phyloP scores from a whole-genome alignment of 53 echinoderm and acorn worm genomes.

The Antedon mediterranea region DNA sequence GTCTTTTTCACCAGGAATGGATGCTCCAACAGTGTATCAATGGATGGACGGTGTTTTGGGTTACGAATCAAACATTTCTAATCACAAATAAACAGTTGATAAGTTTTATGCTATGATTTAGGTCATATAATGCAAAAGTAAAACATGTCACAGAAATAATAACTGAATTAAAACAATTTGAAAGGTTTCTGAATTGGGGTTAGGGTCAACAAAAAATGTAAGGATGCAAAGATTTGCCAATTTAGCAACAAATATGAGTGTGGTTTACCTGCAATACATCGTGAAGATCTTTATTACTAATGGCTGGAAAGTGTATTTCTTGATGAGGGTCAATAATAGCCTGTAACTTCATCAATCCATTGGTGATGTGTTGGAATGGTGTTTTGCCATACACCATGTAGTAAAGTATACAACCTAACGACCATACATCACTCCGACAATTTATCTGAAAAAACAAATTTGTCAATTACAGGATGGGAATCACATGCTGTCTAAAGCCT shows the following conservation, averaged over 20 bases:
- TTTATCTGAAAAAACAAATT: slow-evolving; percentile 49
- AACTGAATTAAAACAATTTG: too few relatives aligned
- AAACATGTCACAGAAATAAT: too few relatives aligned
- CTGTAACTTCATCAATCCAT: slow-evolving; percentile 62
- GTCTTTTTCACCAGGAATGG: slow-evolving; percentile 29
- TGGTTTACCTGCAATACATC: slow-evolving; percentile 73
- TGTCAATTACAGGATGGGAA: too few relatives aligned
- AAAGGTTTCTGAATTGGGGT: too few relatives aligned
- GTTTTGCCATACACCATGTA: slow-evolving; percentile 90
- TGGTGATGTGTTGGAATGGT: slow-evolving; percentile 82
- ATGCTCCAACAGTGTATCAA: slow-evolving; percentile 59
- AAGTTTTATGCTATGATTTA: too few relatives aligned
- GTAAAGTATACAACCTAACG: slow-evolving; percentile 79
- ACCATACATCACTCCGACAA: slow-evolving; percentile 97
- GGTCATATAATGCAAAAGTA: too few relatives aligned
- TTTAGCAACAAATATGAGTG: too few relatives aligned
- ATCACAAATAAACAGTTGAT: too few relatives aligned
- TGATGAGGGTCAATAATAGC: slow-evolving; percentile 77
- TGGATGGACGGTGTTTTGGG: slow-evolving; percentile 59
- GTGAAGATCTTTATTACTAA: slow-evolving; percentile 41
- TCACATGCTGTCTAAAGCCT: too few relatives aligned
- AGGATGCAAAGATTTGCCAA: too few relatives aligned
- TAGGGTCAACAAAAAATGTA: too few relatives aligned
- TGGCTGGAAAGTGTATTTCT: slow-evolving; percentile 52
- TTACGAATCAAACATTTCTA: slow-evolving; percentile 74